phyloP scores from a whole-genome alignment of 2,797 vertebrate genomes.

The Amphiprion clarkii region DNA sequence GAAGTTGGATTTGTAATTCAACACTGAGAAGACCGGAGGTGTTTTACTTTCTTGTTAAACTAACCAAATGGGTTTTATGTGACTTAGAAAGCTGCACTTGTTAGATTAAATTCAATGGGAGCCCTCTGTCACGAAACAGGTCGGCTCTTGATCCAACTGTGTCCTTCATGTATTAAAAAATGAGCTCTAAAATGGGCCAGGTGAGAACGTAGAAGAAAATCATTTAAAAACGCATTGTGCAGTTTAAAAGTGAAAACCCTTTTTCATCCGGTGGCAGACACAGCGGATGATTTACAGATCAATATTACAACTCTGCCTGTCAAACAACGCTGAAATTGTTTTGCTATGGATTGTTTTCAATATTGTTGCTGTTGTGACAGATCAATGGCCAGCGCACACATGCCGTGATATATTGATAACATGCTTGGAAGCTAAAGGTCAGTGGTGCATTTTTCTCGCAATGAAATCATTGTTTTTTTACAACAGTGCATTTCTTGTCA shows the following conservation, averaged over 20 bases:
- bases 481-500: conserved; percentile 12
- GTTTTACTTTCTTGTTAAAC: not conserved
- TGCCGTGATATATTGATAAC: conserved; percentile 41
- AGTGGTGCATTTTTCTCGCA: conserved; percentile 39
- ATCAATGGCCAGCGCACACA: conserved; percentile 39
- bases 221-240: conserved; percentile 5
- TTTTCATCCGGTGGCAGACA: conserved; percentile 8
- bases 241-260: conserved; percentile 10
- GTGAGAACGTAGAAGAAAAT: not conserved
- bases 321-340: conserved; percentile 24
- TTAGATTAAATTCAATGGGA: conserved; percentile 11
- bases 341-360: conserved; percentile 30
- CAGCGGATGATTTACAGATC: conserved; percentile 24
- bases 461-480: conserved; percentile 35
- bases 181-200: not conserved
- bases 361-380: conserved; percentile 30
- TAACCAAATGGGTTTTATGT: not conserved
- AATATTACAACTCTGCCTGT: conserved; percentile 8
- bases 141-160: not conserved
- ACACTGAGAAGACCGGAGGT: not conserved
- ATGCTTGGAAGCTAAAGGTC: conserved; percentile 55
- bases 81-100: not conserved
- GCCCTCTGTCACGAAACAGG: not conserved
- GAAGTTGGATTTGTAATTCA: not conserved
- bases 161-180: conserved; percentile 10